Evolutionary conservation across 1,140 invertebrate species (phyloP).

Genomic region (Helicoverpa armigera): DNA sequence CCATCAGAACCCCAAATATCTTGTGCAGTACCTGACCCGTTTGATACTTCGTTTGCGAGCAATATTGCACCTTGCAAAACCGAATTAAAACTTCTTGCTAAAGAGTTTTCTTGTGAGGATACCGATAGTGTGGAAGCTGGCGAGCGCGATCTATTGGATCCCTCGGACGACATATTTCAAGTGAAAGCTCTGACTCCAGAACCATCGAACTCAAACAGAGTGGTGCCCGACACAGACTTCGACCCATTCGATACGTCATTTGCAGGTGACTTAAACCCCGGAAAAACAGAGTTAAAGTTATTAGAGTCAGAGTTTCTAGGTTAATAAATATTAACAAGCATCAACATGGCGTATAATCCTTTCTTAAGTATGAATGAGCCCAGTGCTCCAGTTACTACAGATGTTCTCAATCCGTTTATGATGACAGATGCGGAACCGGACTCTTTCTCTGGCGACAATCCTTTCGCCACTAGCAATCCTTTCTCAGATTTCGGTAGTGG

Average conservation of each 20-base stretch:
- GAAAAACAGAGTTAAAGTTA: conserved; percentile 92
- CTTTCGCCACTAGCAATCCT: conserved; percentile 86
- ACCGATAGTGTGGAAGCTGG: conserved; percentile 55
- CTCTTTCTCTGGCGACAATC: conserved; percentile 87
- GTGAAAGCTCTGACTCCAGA: conserved; percentile 90
- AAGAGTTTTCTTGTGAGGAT: conserved; percentile 88
- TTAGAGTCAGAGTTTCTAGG: conserved; percentile 91
- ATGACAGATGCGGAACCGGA: conserved; percentile 85
- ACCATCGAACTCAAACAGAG: conserved; percentile 73
- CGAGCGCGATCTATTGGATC: conserved; percentile 85
- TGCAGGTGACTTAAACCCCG: conserved; percentile 91
- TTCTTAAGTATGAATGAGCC: conserved; percentile 91
- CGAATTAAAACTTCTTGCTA: conserved; percentile 91
- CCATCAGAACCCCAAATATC: conserved; percentile 81
- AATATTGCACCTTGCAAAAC: conserved; percentile 90
- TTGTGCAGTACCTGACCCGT: conserved; percentile 89
- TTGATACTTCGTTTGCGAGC: conserved; percentile 93
- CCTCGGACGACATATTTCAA: conserved; percentile 89
- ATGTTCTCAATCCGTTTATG: conserved; percentile 91
- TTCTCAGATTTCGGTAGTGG: conserved; percentile 89
- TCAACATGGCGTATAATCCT: conserved; percentile 90
- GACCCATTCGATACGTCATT: conserved; percentile 95
- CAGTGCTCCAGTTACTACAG: conserved; percentile 76
- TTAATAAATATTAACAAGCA: conserved; percentile 59
- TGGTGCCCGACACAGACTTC: conserved; percentile 80